Conservation (phyloP, 2,113 vertebrate genomes). For the Tachuris rubrigastra region DNA sequence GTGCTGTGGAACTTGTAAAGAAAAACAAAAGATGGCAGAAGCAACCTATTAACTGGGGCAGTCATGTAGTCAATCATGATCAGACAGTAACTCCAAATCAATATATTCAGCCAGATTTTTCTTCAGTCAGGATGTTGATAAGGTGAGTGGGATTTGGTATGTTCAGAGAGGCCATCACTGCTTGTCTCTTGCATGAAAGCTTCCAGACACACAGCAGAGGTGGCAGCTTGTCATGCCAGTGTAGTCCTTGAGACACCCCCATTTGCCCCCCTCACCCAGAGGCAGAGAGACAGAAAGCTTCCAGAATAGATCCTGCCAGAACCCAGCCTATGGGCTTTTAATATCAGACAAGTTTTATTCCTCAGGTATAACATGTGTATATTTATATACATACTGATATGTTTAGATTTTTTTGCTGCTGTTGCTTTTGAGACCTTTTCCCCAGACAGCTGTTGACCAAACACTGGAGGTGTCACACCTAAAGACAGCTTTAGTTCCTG, state of each 20-base stretch:
- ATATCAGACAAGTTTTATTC: background rate
- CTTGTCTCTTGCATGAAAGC: background rate
- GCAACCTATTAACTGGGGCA: background rate
- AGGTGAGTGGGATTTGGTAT: background rate
- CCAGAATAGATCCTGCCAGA: background rate
- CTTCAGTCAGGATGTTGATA: background rate
- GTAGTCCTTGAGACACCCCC: background rate
- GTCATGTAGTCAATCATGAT: background rate
- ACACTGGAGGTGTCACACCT: background rate
- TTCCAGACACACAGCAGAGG: accelerated
- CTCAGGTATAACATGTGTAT: background rate
- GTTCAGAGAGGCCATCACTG: background rate
- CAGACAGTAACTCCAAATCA: background rate
- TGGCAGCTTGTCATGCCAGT: background rate
- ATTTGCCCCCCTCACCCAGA: background rate
- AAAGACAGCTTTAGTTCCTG: background rate
- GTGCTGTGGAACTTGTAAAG: background rate
- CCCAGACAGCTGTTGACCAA: background rate
- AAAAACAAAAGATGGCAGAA: background rate
- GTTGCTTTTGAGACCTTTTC: background rate
- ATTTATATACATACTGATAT: background rate
- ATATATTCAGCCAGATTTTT: background rate
- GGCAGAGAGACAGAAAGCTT: background rate
- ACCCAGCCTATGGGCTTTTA: background rate
- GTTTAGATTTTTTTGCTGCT: background rate